Evolutionary conservation across 1,140 invertebrate species (phyloP).

Genomic region (Zophobas atratus): DNA sequence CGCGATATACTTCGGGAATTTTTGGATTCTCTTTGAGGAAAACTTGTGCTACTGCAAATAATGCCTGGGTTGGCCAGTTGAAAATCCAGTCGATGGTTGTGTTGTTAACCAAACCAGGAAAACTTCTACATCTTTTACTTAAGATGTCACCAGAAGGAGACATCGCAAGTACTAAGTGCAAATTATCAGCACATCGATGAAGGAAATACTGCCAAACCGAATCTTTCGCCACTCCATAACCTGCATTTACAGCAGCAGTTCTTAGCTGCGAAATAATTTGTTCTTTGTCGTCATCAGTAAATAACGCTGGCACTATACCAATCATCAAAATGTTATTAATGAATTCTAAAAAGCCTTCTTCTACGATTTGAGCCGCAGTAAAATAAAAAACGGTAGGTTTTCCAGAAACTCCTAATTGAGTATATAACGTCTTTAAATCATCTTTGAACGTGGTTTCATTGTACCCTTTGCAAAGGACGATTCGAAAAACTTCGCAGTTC

Average conservation of each 20-base stretch:
- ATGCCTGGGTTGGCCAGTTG: constrained; percentile 91
- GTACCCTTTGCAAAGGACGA: constrained; percentile 86
- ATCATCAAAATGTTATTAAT: constrained; percentile 93
- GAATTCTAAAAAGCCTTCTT: constrained; percentile 89
- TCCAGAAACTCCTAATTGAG: constrained; percentile 81
- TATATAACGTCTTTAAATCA: constrained; percentile 87
- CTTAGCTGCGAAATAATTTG: constrained; percentile 78
- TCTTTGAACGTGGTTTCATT: constrained; percentile 87
- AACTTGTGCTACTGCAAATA: constrained; percentile 87
- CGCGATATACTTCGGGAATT: constrained; percentile 68
- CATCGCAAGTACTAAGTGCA: constrained; percentile 93
- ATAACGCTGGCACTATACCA: constrained; percentile 86
- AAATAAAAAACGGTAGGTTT: constrained; percentile 89
- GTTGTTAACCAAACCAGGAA: constrained; percentile 93
- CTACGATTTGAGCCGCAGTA: constrained; percentile 83
- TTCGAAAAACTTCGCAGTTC: constrained; percentile 86
- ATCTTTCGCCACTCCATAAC: constrained; percentile 80
- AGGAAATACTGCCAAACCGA: constrained; percentile 90
- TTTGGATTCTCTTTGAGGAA: constrained; percentile 76
- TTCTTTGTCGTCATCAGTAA: constrained; percentile 90
- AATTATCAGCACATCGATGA: constrained; percentile 82
- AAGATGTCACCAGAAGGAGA: constrained; percentile 87
- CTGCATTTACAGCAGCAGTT: constrained; percentile 78
- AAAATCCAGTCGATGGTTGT: constrained; percentile 96
- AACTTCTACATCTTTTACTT: constrained; percentile 87